phyloP scores from a whole-genome alignment of 2,888 invertebrate genomes.

The Aethes cnicana region DNA sequence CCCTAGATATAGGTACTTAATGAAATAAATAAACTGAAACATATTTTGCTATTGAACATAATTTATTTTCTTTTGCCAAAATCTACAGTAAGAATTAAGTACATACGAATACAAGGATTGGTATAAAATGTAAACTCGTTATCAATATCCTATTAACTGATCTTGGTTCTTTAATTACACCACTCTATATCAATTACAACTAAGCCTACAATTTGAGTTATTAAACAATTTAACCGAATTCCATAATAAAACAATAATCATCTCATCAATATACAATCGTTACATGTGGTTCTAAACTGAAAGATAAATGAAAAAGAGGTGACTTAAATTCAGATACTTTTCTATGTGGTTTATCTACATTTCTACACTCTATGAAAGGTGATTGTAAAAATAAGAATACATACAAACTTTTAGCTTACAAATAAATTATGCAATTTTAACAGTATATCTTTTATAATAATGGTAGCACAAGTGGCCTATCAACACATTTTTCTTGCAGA shows the following conservation, averaged over 20 bases:
- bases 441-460: conserved; percentile 24
- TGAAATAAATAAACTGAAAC: conserved; percentile 41
- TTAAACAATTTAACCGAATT: too few relatives aligned
- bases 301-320: conserved; percentile 7
- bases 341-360: conserved; percentile 75
- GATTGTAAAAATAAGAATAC: conserved; percentile 40
- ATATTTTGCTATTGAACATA: conserved; percentile 75
- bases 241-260: too few relatives aligned
- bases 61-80: conserved; percentile 79
- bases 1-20: conserved; percentile 2
- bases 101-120: conserved; percentile 81
- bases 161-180: conserved; percentile 76
- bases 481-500: background rate
- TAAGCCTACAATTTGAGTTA: conserved; percentile 45
- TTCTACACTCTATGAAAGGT: conserved; percentile 63
- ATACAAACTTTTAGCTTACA: conserved; percentile 57
- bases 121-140: conserved; percentile 80
- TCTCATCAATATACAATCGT: too few relatives aligned
- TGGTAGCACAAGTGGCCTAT: conserved; percentile 38
- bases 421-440: conserved; percentile 60
- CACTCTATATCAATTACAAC: conserved; percentile 56
- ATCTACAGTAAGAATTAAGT: conserved; percentile 80
- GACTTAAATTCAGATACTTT: conserved; percentile 35
- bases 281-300: too few relatives aligned
- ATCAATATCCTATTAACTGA: conserved; percentile 72